phyloP scores from a whole-genome alignment of 2,888 invertebrate genomes.

The Electrophaes corylata region DNA sequence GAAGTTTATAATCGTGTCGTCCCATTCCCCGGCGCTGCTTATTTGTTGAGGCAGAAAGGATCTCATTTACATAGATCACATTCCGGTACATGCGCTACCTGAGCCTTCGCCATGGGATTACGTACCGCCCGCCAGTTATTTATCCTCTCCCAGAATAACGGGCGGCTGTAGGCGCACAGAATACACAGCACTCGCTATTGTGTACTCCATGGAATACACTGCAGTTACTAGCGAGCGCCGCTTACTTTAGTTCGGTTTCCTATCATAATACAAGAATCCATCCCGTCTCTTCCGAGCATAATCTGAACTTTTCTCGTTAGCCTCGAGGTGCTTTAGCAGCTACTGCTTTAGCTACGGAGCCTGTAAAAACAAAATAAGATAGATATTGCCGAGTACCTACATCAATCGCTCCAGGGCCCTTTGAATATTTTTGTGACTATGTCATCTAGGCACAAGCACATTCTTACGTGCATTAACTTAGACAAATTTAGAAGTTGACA shows the following conservation, averaged over 20 bases:
- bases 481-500: too few species aligned
- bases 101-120: conserved; percentile 4
- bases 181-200: conserved; percentile 1
- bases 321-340: conserved; percentile 9
- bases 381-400: neutral
- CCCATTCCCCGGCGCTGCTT: neutral
- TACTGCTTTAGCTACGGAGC: conserved; percentile 15
- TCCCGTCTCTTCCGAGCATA: conserved; percentile 15
- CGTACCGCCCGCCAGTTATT: conserved; percentile 7
- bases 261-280: conserved; percentile 22
- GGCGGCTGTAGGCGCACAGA: neutral
- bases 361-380: conserved; percentile 1
- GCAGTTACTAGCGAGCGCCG: conserved; percentile 1
- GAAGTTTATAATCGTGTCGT: neutral
- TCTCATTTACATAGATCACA: conserved; percentile 8
- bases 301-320: conserved; percentile 31
- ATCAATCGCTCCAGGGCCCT: too few species aligned
- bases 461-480: too few species aligned
- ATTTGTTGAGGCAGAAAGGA: conserved; percentile 4
- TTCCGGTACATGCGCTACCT: conserved; percentile 8
- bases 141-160: conserved; percentile 1
- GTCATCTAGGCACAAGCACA: too few species aligned
- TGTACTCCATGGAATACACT: neutral
- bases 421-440: too few species aligned
- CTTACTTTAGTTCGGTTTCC: conserved; percentile 12